These are phyloP conservation scores for Mactromeris polynyma DNA, from an alignment of 2,888 invertebrate species.

Conservation along the genomic window DNA sequence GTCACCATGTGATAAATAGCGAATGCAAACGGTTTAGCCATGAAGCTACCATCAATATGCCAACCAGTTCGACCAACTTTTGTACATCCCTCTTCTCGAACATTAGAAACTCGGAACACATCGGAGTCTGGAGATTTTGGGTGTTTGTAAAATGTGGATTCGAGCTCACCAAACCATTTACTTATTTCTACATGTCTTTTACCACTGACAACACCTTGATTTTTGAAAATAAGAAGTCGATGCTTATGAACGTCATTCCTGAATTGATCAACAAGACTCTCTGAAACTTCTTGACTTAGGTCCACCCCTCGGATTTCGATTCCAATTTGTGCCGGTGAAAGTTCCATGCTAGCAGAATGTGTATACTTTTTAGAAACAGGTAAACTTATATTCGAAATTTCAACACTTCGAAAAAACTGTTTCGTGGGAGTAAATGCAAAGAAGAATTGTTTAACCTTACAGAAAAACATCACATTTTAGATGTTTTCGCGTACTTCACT, in stretches of 20 bases:
- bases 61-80: constrained; percentile 85
- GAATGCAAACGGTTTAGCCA: constrained; percentile 81
- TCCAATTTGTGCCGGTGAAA: constrained; percentile 71
- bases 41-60: constrained; percentile 86
- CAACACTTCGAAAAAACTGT: neutral
- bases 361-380: neutral
- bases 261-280: constrained; percentile 76
- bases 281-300: constrained; percentile 71
- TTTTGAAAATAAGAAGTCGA: constrained; percentile 81
- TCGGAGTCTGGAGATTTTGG: constrained; percentile 83
- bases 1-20: constrained; percentile 83
- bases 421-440: neutral
- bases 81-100: constrained; percentile 81
- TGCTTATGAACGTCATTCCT: constrained; percentile 79
- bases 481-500: too few relatives aligned
- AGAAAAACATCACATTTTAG: neutral
- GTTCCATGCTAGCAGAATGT: constrained; percentile 53
- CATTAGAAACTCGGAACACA: constrained; percentile 85
- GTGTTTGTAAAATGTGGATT: constrained; percentile 85
- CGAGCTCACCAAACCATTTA: constrained; percentile 84
- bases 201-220: constrained; percentile 80
- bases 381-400: neutral
- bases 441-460: neutral
- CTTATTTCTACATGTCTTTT: constrained; percentile 82
- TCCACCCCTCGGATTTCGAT: constrained; percentile 80